These are phyloP conservation scores for Passer montanus DNA, from an alignment of 2,113 vertebrate species.

Conservation along the genomic window DNA sequence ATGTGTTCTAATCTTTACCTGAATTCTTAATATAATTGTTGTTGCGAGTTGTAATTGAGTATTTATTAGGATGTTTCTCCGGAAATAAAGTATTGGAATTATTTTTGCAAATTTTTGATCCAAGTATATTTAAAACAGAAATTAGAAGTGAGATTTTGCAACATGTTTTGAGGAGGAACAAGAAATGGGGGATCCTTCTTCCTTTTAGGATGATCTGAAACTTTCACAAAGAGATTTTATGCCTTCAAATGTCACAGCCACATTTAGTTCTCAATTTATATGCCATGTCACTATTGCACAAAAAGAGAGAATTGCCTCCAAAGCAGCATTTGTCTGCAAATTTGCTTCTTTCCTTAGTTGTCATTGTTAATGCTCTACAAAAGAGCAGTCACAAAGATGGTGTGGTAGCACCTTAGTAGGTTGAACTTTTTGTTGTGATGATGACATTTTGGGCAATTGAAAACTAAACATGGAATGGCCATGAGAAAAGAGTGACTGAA, in stretches of 20 bases:
- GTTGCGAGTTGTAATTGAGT: neutral
- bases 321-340: neutral
- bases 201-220: neutral
- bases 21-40: neutral
- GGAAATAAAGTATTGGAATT: neutral
- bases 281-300: neutral
- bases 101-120: neutral
- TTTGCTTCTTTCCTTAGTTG: neutral
- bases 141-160: neutral
- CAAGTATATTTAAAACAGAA: neutral
- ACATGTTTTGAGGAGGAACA: neutral
- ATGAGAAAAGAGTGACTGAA: neutral
- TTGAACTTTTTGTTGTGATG: neutral
- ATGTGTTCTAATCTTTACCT: neutral
- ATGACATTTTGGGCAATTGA: neutral
- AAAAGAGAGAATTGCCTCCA: neutral
- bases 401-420: neutral
- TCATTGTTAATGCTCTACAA: neutral
- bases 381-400: neutral
- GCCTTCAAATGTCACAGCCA: neutral
- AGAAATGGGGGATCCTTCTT: neutral
- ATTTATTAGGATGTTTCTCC: neutral
- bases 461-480: neutral
- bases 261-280: neutral
- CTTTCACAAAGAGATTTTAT: neutral